Conservation (phyloP, 2,113 vertebrate genomes). For the Rhadina sibilatrix region DNA sequence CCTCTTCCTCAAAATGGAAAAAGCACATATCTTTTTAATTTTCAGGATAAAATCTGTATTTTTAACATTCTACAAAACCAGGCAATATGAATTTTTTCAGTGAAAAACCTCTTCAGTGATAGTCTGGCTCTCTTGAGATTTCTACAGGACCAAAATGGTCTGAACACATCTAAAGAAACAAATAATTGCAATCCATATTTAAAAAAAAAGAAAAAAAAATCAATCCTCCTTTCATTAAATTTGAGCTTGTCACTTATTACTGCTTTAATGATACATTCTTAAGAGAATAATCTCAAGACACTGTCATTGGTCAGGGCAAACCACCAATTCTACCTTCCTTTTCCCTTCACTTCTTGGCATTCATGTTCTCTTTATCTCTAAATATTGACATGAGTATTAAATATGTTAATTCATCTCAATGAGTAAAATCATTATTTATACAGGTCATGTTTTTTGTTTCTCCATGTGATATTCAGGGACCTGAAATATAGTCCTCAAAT, state of each 20-base stretch:
- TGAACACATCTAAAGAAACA: not conserved
- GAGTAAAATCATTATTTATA: not conserved
- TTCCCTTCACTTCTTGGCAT: not conserved
- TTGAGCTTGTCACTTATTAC: not conserved
- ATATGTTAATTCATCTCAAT: not conserved
- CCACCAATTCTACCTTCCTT: not conserved
- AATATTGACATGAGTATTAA: not conserved
- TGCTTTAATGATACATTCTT: not conserved
- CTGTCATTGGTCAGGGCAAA: not conserved
- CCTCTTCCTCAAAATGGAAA: not conserved
- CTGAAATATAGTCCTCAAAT: not conserved
- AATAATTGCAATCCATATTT: not conserved
- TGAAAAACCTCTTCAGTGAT: not conserved
- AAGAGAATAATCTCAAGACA: not conserved
- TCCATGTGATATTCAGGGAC: not conserved
- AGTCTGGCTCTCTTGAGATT: not conserved
- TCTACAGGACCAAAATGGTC: not conserved
- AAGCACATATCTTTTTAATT: accelerated
- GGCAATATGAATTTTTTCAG: not conserved
- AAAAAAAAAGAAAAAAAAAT: not conserved
- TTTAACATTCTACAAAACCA: not conserved
- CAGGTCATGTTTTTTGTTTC: not conserved
- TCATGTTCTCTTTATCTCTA: not conserved
- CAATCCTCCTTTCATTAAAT: not conserved
- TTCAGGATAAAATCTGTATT: not conserved